phyloP scores from a whole-genome alignment of 2,888 invertebrate genomes.

The Lochmaea capreae region DNA sequence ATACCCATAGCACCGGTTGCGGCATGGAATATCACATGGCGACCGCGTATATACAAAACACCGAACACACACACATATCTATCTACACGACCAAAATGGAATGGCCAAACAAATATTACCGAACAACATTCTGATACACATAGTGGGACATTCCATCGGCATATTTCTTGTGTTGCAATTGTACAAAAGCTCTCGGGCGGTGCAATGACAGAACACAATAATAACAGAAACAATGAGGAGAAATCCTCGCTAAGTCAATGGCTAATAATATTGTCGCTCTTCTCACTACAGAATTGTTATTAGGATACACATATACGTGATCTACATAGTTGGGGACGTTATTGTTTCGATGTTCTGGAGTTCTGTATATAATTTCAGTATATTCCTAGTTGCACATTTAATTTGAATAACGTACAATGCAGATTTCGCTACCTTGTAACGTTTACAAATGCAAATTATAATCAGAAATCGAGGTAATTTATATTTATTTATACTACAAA shows the following conservation, averaged over 20 bases:
- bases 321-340: constrained; percentile 39
- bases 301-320: constrained; percentile 46
- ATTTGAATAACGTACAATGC: constrained; percentile 7
- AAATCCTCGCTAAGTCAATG: constrained; percentile 56
- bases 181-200: constrained; percentile 37
- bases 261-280: constrained; percentile 55
- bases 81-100: constrained; percentile 36
- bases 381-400: constrained; percentile 9
- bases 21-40: constrained; percentile 33
- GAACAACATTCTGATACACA: constrained; percentile 37
- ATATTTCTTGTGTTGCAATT: constrained; percentile 39
- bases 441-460: not conserved
- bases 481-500: not conserved
- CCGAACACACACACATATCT: constrained; percentile 15
- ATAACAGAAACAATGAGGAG: constrained; percentile 56
- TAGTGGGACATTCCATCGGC: constrained; percentile 32
- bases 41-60: constrained; percentile 23
- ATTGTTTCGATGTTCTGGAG: constrained; percentile 29
- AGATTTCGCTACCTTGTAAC: constrained; percentile 7
- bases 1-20: constrained; percentile 37
- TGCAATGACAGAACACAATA: constrained; percentile 55
- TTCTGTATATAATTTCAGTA: constrained; percentile 20
- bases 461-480: not conserved
- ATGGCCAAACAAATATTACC: constrained; percentile 38
- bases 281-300: constrained; percentile 50